A percentile compares a stretch with the other conserved stretches of the same genome.
Evolutionary conservation across 2,888 invertebrate species (phyloP).

Genomic region (Agrotis clavis): DNA sequence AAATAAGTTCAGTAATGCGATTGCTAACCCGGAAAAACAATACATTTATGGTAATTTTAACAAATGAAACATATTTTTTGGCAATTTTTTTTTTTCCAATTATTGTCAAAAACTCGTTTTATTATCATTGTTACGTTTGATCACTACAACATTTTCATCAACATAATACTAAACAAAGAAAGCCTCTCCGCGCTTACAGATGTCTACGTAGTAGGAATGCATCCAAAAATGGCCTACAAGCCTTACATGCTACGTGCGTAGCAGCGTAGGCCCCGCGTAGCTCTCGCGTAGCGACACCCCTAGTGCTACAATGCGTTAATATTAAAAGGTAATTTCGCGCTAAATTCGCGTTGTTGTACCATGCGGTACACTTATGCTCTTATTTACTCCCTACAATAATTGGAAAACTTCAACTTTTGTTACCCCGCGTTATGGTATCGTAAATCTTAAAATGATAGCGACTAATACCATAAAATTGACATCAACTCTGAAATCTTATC

Average conservation of each 20-base stretch:
- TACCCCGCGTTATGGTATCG: constrained; percentile 23
- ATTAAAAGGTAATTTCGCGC: constrained; percentile 63
- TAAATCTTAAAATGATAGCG: constrained; percentile 42
- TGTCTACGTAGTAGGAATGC: constrained; percentile 74
- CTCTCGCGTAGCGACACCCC: constrained; percentile 67
- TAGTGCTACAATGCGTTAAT: constrained; percentile 64
- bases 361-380: constrained; percentile 46
- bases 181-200: constrained; percentile 56
- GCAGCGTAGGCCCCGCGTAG: constrained; percentile 70
- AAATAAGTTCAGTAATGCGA: not conserved
- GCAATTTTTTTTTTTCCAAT: not conserved
- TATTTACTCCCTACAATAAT: constrained; percentile 49
- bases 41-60: no score
- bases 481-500: constrained; percentile 31
- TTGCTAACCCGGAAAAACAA: no score
- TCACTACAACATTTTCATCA: constrained; percentile 17
- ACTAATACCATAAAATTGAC: constrained; percentile 31
- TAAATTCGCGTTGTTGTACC: constrained; percentile 50
- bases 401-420: constrained; percentile 52
- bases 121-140: not conserved
- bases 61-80: not conserved
- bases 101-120: not conserved
- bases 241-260: constrained; percentile 78
- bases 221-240: constrained; percentile 72
- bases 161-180: constrained; percentile 11